Conservation (phyloP, 2,113 vertebrate species). For the Apodemus sylvaticus region DNA sequence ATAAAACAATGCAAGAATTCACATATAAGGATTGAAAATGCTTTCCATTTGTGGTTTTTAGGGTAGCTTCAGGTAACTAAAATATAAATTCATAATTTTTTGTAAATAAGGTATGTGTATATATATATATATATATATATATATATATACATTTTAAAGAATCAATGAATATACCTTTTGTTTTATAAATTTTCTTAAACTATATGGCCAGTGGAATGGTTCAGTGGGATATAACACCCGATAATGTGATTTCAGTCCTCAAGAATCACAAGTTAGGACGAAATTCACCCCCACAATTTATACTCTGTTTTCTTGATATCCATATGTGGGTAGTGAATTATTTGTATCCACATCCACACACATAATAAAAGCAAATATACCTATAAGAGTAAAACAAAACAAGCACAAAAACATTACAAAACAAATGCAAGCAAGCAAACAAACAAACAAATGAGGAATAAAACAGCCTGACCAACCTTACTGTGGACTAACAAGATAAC, state of each 20-base stretch:
- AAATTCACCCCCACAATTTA: background rate
- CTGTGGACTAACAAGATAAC: background rate
- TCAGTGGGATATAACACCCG: background rate
- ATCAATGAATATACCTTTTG: background rate
- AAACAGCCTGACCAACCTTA: background rate
- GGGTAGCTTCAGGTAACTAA: background rate
- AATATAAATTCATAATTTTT: background rate
- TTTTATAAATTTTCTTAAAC: background rate
- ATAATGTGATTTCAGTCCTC: background rate
- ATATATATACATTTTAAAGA: no score
- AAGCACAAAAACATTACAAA: no score
- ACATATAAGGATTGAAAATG: background rate
- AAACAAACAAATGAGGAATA: background rate
- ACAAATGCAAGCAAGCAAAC: no score
- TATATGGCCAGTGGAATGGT: no score
- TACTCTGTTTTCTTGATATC: no score
- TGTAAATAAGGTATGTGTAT: background rate
- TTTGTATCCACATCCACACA: background rate
- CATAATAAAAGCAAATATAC: background rate
- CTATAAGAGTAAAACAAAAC: background rate
- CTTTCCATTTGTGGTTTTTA: background rate
- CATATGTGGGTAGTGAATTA: background rate
- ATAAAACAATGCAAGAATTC: background rate
- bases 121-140: background rate
- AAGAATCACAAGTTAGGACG: background rate